Conservation (phyloP, 2,888 invertebrate genomes). For the Stictocephala bisonia region DNA sequence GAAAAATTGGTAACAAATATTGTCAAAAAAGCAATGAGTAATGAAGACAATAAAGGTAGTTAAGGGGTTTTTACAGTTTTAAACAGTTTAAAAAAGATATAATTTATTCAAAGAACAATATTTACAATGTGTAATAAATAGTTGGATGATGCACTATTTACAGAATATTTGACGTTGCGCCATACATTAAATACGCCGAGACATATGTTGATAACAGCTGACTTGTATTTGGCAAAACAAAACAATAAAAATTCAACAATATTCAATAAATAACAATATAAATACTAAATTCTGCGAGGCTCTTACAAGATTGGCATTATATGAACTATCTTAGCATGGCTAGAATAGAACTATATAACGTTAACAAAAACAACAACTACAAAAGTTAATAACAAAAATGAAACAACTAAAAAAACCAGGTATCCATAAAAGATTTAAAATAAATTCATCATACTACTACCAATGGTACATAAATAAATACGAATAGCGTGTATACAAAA, state of each 20-base stretch:
- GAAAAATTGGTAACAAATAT: too few species aligned
- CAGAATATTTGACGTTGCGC: constrained; percentile 22
- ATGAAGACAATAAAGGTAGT: too few species aligned
- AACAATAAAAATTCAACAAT: too few species aligned
- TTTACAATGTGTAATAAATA: constrained; percentile 28
- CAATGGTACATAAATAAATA: background rate
- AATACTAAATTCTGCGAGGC: constrained; percentile 26
- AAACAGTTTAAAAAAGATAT: too few species aligned
- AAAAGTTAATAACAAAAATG: constrained; percentile 11
- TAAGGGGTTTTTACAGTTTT: too few species aligned
- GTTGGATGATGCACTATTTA: constrained; percentile 32
- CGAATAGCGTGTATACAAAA: background rate
- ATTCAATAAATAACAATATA: too few species aligned
- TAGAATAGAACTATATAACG: background rate
- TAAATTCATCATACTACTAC: constrained; percentile 1
- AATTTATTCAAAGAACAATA: constrained; percentile 30
- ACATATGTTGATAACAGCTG: constrained; percentile 25
- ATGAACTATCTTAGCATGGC: background rate
- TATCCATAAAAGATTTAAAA: constrained; percentile 22
- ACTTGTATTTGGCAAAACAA: constrained; percentile 16
- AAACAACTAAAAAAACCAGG: constrained; percentile 3
- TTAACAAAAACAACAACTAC: constrained; percentile 5
- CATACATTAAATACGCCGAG: constrained; percentile 29
- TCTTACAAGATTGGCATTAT: too few species aligned
- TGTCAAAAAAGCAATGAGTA: too few species aligned